Evolutionary conservation across 2,113 vertebrate genomes (phyloP), one percentile per base, ranked within the genome.

Genomic region (Zapornia atra): DNA sequence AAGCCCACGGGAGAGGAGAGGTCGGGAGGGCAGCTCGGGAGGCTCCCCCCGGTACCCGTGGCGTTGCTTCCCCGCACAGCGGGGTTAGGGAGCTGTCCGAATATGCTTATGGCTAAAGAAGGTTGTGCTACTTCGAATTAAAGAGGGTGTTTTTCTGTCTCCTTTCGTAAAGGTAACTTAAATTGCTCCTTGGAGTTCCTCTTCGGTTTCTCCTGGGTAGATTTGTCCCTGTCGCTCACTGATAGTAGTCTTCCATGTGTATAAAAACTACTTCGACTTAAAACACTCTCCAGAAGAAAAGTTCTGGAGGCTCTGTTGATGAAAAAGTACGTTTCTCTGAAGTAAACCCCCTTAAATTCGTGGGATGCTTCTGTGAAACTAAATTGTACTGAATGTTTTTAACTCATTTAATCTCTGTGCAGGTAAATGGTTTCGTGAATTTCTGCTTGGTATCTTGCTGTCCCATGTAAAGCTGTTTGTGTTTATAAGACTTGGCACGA

Each of bases 31-130:
- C 10, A 14, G 0, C 21, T 24, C 15, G 13, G 75, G 24, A 2
- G 60, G 5, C 21, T 33, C 5, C 10, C 10, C 33, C 5, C 1
- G 31, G 26, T 25, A 0, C n/a, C 20, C 6, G 1, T 28, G 61
- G 56, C 20, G 33, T 29, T 2, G 22, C 50, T 60, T n/a, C 14
- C 34, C 46, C 5, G 0, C 61, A 0, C 36, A 0, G 65, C 1
- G 70, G 8, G 48, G 14, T 22, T 10, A 1, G 25, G 53, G 34
- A 34, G 19, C 34, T 57, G 40, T 12, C 12, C 13, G 71, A 1
- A 0, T 20, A 1, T 8, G 9, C 4, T 2, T 7, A 3, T 6
- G 12, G 5, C 0, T 21, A 15, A 15, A 20, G 60, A 72, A 24
- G 29, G 42, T 6, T 17, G 38, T 12, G 26, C 18, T 36, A 6